Base-by-base conservation (phyloP, 2,113 vertebrate genomes). In the Charina bottae region DNA sequence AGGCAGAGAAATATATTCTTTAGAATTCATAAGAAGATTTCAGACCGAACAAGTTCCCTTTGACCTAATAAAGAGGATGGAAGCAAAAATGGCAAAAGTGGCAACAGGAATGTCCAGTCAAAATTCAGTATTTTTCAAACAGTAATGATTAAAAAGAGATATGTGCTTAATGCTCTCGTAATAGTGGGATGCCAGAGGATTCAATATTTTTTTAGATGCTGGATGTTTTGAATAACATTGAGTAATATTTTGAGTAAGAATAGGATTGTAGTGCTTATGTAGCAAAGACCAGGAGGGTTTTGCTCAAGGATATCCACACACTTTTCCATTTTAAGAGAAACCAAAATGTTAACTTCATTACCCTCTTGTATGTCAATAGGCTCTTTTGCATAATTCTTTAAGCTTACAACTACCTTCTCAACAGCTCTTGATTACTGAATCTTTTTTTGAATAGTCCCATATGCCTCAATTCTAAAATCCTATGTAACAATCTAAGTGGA, bases 391-490 rank as follows among this genome's bases (percentile, higher is more conserved):
- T 53, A 84, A 88, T 62, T 24, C 23, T 85, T 42, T 49, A 42
- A 89, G 15, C 46, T 33, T 62, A 55, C n/a, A 92, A 54, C 42
- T 3, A 46, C 21, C 23, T 33, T n/a, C 21, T 33, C 4, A 62
- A 53, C 68, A 83, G 86, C 92, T 93, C 26, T 6, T 17, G 68
- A 0, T 78, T 84, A 62, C 6, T 58, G 37, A 83, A 1, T 89
- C 68, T 93, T 88, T 89, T 89, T 83, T 53, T 21, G 7, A 85
- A 33, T 60, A 83, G 72, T 49, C 90, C 46, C 83, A 58, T 24
- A 19, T 85, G 92, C 46, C 21, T 88, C 26, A 68, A 24, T 93
- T 85, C 2, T 92, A 37, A 94, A 96, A 91, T 9, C 90, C 95
- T 15, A 26, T 64, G 0, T 0, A 59, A 92, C 83, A 68, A 21